A percentile compares a stretch with the other conserved stretches of the same genome.
Conservation (phyloP, 2,113 vertebrate genomes). For the Thermophis baileyi region DNA sequence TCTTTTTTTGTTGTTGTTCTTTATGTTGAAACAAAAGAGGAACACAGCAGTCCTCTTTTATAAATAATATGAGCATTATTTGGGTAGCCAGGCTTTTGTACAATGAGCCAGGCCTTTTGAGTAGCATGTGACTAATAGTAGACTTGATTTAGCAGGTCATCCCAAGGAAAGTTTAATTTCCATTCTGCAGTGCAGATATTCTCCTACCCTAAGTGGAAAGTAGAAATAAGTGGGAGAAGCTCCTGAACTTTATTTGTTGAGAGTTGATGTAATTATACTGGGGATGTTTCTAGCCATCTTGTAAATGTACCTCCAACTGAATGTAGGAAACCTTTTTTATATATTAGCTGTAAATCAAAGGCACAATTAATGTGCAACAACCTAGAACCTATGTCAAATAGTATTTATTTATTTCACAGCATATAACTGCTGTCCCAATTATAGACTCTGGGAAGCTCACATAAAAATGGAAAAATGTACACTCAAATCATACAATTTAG, state of each 20-base stretch:
- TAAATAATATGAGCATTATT: neutral
- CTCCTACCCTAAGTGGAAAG: neutral
- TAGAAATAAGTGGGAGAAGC: neutral
- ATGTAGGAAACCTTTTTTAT: neutral
- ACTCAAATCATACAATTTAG: neutral
- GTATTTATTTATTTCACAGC: neutral
- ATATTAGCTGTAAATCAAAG: neutral
- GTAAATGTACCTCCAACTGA: neutral
- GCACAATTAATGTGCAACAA: neutral
- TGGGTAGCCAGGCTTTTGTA: neutral
- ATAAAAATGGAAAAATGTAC: neutral
- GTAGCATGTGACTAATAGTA: neutral
- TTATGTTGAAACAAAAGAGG: neutral
- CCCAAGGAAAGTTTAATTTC: neutral
- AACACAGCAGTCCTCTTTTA: neutral
- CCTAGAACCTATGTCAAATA: neutral
- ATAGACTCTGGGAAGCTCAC: neutral
- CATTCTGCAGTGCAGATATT: neutral
- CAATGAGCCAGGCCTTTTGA: no score
- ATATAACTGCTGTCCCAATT: neutral
- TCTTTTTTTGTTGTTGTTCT: constrained; percentile 1
- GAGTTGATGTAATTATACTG: neutral
- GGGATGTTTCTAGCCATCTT: neutral
- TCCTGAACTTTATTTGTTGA: neutral
- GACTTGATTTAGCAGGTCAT: neutral